A percentile compares a stretch with the other conserved stretches of the same genome.
Conservation (phyloP, 2,113 vertebrate genomes). For the Hypomesus transpacificus region DNA sequence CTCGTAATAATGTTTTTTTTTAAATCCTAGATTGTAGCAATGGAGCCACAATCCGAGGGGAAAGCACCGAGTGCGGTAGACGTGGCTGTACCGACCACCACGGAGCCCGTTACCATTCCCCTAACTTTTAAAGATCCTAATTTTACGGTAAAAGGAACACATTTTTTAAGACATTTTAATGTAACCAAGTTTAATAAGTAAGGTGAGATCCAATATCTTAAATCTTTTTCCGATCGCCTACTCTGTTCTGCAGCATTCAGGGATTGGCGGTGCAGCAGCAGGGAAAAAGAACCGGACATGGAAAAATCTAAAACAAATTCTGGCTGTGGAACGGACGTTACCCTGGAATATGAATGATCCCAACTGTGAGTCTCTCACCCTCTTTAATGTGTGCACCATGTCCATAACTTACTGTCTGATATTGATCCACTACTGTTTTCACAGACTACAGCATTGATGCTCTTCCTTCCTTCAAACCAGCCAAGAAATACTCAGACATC, state of each 20-base stretch:
- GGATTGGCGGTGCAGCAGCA: constrained; percentile 91
- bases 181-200: not conserved
- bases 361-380: constrained; percentile 80
- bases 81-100: constrained; percentile 55
- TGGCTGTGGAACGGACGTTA: constrained; percentile 89
- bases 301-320: constrained; percentile 99
- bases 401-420: too few species aligned
- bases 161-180: not conserved
- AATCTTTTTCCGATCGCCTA: not conserved
- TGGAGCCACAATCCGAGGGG: constrained; percentile 74
- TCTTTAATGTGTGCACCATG: not conserved
- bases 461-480: constrained; percentile 90
- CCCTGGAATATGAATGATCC: constrained; percentile 93
- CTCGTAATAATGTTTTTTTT: not conserved
- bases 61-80: constrained; percentile 73
- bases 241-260: constrained; percentile 80
- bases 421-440: constrained; percentile 15
- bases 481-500: constrained; percentile 97
- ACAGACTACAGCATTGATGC: constrained; percentile 94
- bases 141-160: constrained; percentile 77
- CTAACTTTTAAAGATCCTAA: constrained; percentile 88
- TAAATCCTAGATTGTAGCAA: constrained; percentile 46
- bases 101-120: constrained; percentile 75
- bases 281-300: constrained; percentile 98
- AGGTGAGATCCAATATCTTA: not conserved